These are phyloP conservation scores for Aphelinus atriplicis DNA, from an alignment of 1,140 invertebrate genomes.

Conservation along the genomic window DNA sequence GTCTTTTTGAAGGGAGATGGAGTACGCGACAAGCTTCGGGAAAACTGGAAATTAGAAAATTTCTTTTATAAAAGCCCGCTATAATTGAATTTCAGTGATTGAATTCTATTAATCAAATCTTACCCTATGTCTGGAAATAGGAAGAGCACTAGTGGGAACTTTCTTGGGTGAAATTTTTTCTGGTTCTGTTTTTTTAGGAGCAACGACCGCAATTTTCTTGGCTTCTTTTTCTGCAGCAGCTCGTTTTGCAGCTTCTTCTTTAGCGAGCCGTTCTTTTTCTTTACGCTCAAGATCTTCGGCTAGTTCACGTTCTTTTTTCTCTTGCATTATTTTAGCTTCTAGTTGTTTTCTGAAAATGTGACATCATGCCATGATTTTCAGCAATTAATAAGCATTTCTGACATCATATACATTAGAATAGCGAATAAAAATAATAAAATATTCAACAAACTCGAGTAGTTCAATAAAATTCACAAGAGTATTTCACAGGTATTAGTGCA, in stretches of 20 bases:
- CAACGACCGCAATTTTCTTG: slow-evolving; percentile 48
- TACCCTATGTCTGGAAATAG: slow-evolving; percentile 61
- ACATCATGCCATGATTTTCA: neutral
- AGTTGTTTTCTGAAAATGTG: slow-evolving; percentile 54
- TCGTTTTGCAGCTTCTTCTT: slow-evolving; percentile 55
- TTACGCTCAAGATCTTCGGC: slow-evolving; percentile 38
- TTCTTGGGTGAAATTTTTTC: slow-evolving; percentile 61
- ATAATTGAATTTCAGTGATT: too few relatives aligned
- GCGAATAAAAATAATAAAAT: neutral
- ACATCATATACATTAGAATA: neutral
- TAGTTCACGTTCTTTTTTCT: slow-evolving; percentile 40
- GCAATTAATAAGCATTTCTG: neutral
- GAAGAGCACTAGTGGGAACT: slow-evolving; percentile 54
- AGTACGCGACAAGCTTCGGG: slow-evolving; percentile 78
- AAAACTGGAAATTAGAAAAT: slow-evolving; percentile 62
- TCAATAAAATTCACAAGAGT: neutral
- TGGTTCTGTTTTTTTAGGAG: slow-evolving; percentile 54
- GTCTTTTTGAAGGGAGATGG: slow-evolving; percentile 83
- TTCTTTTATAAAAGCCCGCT: neutral
- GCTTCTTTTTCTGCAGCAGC: slow-evolving; percentile 54
- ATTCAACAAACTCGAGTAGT: neutral
- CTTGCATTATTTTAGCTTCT: slow-evolving; percentile 36
- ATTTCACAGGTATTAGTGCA: neutral
- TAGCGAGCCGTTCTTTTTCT: slow-evolving; percentile 43
- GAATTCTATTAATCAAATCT: slow-evolving; percentile 1